Base-by-base conservation (phyloP, 1,140 invertebrate species). In the Drosophila gunungcola region DNA sequence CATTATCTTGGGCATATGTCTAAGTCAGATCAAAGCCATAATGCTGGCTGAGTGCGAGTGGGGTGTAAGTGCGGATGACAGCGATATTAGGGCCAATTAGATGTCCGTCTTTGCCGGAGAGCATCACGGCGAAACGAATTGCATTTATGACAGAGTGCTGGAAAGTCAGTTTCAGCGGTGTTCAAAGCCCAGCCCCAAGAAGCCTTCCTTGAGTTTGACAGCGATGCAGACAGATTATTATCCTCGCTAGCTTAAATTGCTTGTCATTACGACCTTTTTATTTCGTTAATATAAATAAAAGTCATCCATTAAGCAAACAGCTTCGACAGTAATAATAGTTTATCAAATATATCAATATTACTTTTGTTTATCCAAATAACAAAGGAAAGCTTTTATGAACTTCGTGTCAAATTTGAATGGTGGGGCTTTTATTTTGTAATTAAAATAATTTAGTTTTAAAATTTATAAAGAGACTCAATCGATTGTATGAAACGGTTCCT, bases 1-100 rank as follows among this genome's bases (percentile, higher is more conserved):
- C 58, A 69, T 78, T 83, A 73, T 63, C 51, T 53, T 55, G 58
- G 68, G 61, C 77, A 76, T 72, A 64, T 79, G 53, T 75, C 61
- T 70, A 43, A 63, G 45, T 34, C 61, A 72, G 68, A 85, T 85
- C 82, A 85, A 81, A 84, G 80, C 56, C 73, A 57, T 53, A 49
- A 61, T 68, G 69, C 56, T 41, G 42, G 16, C 45, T 48, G 38
- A 29, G 56, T 48, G 42, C 38, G 36, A 77, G 55, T 41, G 64
- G 13, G 25, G 39, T 55, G 38, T 38, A 45, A 73, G 43, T 63
- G 63, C 57, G 46, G 39, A 63, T 60, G 57, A 52, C 73, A 69
- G 57, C 48, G 62, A 38, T 41, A 69, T 72, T 76, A 69, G 46
- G 29, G 56, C 61, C 70, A 83, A 84, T 84, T 73, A 77, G 29